Evolutionary conservation across 2,113 vertebrate species (phyloP), one percentile per base, ranked within the genome.

Genomic region (Onychorhynchus coronatus): DNA sequence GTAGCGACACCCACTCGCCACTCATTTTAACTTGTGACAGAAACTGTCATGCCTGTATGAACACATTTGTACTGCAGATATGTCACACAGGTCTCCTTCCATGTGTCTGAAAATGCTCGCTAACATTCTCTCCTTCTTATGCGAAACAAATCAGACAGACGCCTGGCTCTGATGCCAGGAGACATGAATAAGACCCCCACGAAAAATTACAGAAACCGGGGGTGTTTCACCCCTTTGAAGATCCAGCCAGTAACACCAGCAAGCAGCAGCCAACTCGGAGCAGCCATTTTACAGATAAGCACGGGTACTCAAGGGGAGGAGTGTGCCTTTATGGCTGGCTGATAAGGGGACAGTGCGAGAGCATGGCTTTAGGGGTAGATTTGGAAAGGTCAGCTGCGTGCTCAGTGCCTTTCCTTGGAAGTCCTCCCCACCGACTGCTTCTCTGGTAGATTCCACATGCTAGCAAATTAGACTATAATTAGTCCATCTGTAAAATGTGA

Each of bases 1-100:
- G 58, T 93, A 94, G 95, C n/a, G 5, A 96, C 95, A 91, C 96
- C 96, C 95, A 96, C 95, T 95, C 65, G 31, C 95, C 92, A 74
- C 92, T 95, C 91, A n/a, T 87, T 96, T 96, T 96, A 93, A 87
- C 95, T 95, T 94, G 93, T 95, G 92, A 96, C 96, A 96, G 95
- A 96, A 97, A 96, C 96, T 96, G 96, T 96, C 95, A 95, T 94
- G 92, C 92, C 93, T 96, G 89, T 91, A 93, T 81, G 96, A 96
- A 93, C 95, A 96, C 96, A 96, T 94, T 96, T 92, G 83, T 91
- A 94, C 95, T 17, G 35, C 93, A 93, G 90, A 90, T 94, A 96
- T 87, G 93, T 95, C 96, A 93, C 66, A 59, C 89, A 81, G 94
- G 93, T 96, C 95, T 91, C 76, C 76, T 94, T 95, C 96, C 88